A percentile compares a stretch with the other conserved stretches of the same genome.
Conservation (phyloP, 2,888 invertebrate genomes). For the Abrostola tripartita region DNA sequence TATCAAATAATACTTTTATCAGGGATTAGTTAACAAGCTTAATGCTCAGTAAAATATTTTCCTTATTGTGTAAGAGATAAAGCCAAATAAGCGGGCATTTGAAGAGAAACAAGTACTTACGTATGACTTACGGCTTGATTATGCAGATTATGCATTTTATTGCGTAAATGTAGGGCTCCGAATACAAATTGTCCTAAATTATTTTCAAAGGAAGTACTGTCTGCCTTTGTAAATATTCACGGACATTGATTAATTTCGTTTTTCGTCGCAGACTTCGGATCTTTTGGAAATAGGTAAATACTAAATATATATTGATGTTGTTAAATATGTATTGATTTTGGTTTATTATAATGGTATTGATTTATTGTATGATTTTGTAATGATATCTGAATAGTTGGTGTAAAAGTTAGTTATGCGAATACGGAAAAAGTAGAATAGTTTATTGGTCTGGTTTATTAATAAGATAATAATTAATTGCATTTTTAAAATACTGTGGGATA, state of each 20-base stretch:
- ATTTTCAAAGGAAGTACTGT: slow-evolving; percentile 20
- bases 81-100: slow-evolving; percentile 34
- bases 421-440: too few species aligned
- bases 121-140: slow-evolving; percentile 75
- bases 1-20: slow-evolving; percentile 55
- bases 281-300: too few species aligned
- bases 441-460: too few species aligned
- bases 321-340: too few species aligned
- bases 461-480: too few species aligned
- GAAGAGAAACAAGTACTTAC: slow-evolving; percentile 61
- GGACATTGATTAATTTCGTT: neutral
- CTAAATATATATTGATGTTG: too few species aligned
- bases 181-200: slow-evolving; percentile 77
- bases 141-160: slow-evolving; percentile 73
- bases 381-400: too few species aligned
- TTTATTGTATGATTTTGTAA: too few species aligned
- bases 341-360: too few species aligned
- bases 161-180: slow-evolving; percentile 69
- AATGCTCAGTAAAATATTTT: slow-evolving; percentile 43
- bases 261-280: neutral
- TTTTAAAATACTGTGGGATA: too few species aligned
- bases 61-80: slow-evolving; percentile 42
- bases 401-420: too few species aligned
- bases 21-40: slow-evolving; percentile 42
- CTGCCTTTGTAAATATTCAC: slow-evolving; percentile 2